Base-by-base conservation (phyloP, 2,797 vertebrate species). In the Myotis pilosus region DNA sequence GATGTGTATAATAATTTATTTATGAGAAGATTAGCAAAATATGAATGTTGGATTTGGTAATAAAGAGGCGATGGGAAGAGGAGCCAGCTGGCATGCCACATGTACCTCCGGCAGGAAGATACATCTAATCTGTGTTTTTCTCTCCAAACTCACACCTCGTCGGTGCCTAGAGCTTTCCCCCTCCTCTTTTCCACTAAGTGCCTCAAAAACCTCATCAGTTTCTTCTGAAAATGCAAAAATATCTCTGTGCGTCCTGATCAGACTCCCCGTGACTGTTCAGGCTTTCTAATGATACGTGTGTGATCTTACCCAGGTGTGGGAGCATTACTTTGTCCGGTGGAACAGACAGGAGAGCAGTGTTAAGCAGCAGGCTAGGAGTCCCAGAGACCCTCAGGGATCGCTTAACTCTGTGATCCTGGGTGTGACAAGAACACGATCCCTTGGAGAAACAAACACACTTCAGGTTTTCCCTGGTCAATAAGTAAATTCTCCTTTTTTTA, bases 1-100 rank as follows among this genome's bases (percentile, higher is more conserved):
- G 69, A 74, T 76, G 38, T 68, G 44, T 49, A 28, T 80, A 23
- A 69, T 82, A 80, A 87, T 97, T 96, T 94, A 92, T 81, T 93
- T 93, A 96, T 89, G 75, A 93, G 53, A 84, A 76, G 83, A 96
- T 95, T 95, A 89, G 85, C 47, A 74, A 91, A 95, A n/a, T 94
- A 83, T 51, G 92, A 90, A 74, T 60, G 74, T 88, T 93, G 87
- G 75, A 87, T 93, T 94, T 23, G 6, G 64, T 92, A 89, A 87
- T 87, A 93, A 82, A 64, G 79, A 94, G 53, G 51, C 66, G 25
- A 66, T n/a, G 79, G 68, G 80, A 82, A 83, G 72, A 69, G 94
- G 83, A 92, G 64, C 83, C 85, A 94, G 94, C 79, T 95, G 95
- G 91, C 75, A 16, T 57, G 53, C 81, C 33, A 68, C 47, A 51